Base-by-base conservation (phyloP, 1,140 invertebrate genomes). In the Psix sp. region DNA sequence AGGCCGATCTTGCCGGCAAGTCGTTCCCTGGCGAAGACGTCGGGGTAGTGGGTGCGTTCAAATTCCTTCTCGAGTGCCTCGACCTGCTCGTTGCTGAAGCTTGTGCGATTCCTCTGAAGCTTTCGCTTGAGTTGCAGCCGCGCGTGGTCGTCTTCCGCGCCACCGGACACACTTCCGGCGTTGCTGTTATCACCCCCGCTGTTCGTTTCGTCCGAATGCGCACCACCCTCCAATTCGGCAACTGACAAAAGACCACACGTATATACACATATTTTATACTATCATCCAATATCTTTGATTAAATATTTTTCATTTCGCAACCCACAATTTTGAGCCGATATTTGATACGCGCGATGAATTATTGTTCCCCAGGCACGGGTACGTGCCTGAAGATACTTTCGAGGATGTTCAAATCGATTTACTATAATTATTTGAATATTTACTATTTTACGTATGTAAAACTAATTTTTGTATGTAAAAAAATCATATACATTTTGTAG, bases 1-100 rank as follows among this genome's bases (percentile, higher is more conserved):
- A 99, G 91, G 42, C 96, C 95, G 81, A 99, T 99, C 88, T 98
- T 99, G 38, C 94, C 94, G 3, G 98, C 98, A 52, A 99, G 90
- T 80, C 96, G 88, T 87, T 99, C 98, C 59, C 98, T 89, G 0
- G 97, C 96, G 88, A 98, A 99, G 1, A 99, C 97, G 85, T 98
- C 96, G 24, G 96, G 96, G 77, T 92, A 92, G 87, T 98, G 96
- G 0, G 96, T 97, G 67, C 95, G 88, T 84, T 96, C 94, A 86
- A 96, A 96, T 86, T 96, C 95, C 85, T 98, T 97, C 88, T 99
- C 98, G 57, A 99, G 89, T 73, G 95, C 96, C 85, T 99, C 98
- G 77, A 99, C 98, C 88, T 99, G 98, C 79, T 99, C 96, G 82
- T 98, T 98, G 70, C 96, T 98, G 87, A 99, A 99, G 56, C 97